A percentile compares a stretch with the other conserved stretches of the same genome.
These are phyloP conservation scores for Neodon shergylaensis DNA, from an alignment of 2,113 vertebrate genomes.

Conservation along the genomic window DNA sequence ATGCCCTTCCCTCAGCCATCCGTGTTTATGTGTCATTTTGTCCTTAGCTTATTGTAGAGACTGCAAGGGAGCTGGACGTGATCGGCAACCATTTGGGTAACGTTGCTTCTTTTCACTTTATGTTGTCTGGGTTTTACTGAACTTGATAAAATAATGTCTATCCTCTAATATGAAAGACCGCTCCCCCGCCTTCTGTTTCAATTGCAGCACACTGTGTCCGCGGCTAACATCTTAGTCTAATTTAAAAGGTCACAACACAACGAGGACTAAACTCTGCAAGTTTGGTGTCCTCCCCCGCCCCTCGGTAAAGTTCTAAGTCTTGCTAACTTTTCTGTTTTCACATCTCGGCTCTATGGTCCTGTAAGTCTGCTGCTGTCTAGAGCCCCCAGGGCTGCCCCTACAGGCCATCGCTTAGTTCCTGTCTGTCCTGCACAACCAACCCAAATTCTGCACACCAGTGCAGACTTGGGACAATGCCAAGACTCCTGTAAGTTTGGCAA, in stretches of 20 bases:
- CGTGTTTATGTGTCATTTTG: not conserved
- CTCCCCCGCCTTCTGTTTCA: not conserved
- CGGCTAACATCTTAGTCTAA: not conserved
- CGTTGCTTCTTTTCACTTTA: not conserved
- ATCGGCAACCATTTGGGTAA: not conserved
- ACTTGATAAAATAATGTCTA: not conserved
- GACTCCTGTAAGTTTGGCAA: not conserved
- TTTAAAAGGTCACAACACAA: not conserved
- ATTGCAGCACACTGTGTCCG: fast-evolving
- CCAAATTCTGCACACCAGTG: not conserved
- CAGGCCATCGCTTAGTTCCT: not conserved
- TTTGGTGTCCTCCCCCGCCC: not conserved
- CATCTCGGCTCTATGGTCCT: not conserved
- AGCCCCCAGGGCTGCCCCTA: too few species aligned
- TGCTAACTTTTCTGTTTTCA: not conserved
- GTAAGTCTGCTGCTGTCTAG: not conserved
- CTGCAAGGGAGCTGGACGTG: not conserved
- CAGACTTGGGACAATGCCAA: fast-evolving
- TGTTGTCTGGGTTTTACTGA: not conserved
- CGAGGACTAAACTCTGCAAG: not conserved
- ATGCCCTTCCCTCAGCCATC: not conserved
- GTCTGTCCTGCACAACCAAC: too few species aligned
- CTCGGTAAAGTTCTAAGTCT: not conserved
- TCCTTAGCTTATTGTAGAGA: not conserved
- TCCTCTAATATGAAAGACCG: not conserved